Evolutionary conservation across 2,888 invertebrate genomes (phyloP).

Genomic region (Xestia xanthographa): DNA sequence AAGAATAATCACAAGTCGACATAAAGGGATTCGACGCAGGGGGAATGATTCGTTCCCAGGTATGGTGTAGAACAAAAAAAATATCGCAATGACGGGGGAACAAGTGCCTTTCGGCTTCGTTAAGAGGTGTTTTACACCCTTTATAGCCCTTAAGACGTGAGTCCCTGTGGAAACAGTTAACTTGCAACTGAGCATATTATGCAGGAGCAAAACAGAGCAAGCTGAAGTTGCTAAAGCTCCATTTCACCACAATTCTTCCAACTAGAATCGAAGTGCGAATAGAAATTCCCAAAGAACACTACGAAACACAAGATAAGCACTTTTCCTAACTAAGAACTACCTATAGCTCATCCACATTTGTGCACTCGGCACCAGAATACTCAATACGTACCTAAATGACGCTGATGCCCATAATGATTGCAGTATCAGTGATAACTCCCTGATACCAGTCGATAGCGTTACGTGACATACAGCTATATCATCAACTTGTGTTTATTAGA

Average conservation of each 20-base stretch:
- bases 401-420: conserved; percentile 27
- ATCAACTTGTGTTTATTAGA: conserved; percentile 32
- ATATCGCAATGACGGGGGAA: no score
- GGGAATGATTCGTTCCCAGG: no score
- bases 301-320: neutral
- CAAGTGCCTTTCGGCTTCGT: no score
- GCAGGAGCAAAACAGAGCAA: neutral
- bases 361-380: conserved; percentile 58
- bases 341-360: conserved; percentile 30
- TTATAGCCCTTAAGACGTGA: no score
- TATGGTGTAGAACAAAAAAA: no score
- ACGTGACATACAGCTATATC: conserved; percentile 31
- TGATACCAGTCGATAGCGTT: conserved; percentile 44
- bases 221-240: neutral
- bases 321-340: neutral
- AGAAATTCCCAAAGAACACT: neutral
- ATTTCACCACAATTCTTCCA: neutral
- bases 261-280: neutral
- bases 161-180: neutral
- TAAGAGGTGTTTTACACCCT: no score
- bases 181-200: neutral
- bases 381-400: conserved; percentile 36
- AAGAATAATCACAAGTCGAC: no score
- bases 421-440: conserved; percentile 45
- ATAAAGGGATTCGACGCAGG: no score